A percentile compares a stretch with the other conserved stretches of the same genome.
phyloP scores from a whole-genome alignment of 2,888 invertebrate species.

The Thalpophila matura region DNA sequence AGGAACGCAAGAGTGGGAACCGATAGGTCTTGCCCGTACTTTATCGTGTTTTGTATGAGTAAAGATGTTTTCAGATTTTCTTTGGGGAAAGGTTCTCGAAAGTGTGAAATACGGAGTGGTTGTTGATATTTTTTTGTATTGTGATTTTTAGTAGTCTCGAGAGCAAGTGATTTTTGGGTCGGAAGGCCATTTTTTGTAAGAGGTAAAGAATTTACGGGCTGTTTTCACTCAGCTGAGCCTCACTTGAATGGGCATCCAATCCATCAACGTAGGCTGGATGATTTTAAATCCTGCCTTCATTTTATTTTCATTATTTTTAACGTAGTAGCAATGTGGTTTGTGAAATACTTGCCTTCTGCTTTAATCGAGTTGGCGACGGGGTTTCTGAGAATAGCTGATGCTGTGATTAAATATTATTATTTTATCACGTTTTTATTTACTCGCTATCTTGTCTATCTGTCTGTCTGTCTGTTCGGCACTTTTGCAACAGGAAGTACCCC shows the following conservation, averaged over 20 bases:
- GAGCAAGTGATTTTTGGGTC: constrained; percentile 34
- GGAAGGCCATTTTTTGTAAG: constrained; percentile 28
- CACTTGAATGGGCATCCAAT: constrained; percentile 43
- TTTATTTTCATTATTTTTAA: constrained; percentile 1
- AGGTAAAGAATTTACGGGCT: constrained; percentile 30
- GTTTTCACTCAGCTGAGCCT: constrained; percentile 33
- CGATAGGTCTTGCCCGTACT: constrained; percentile 21
- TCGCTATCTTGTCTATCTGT: no score
- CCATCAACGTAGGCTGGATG: constrained; percentile 26
- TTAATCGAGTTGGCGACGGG: not conserved
- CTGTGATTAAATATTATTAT: no score
- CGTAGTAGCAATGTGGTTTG: not conserved
- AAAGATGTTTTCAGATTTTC: constrained; percentile 5
- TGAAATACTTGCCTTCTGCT: not conserved
- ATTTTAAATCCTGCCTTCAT: constrained; percentile 31
- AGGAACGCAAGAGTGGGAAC: constrained; percentile 26
- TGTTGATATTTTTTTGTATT: constrained; percentile 41
- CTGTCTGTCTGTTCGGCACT: no score
- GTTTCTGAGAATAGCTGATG: no score
- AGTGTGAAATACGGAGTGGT: constrained; percentile 32
- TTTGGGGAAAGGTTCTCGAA: constrained; percentile 6
- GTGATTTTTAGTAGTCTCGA: constrained; percentile 23
- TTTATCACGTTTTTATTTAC: no score
- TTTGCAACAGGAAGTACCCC: no score
- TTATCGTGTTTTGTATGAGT: constrained; percentile 10